Evolutionary conservation across 2,888 invertebrate genomes (phyloP), one percentile per base, ranked within the genome.

Genomic region (Lasioglossum malachurum): DNA sequence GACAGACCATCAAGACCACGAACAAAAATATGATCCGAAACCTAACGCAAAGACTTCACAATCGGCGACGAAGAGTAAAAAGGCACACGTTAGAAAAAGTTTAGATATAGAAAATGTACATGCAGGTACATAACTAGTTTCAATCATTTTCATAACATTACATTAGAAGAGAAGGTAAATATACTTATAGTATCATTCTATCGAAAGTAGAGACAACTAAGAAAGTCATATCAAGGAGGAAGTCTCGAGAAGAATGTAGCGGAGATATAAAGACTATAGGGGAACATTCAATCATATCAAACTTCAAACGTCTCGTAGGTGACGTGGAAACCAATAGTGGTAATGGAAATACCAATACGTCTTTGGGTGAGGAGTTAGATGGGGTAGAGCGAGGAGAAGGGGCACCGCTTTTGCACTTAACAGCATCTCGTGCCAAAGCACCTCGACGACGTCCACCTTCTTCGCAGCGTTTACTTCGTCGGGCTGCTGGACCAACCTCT

Each of bases 401-500:
- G 53, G 95, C 95, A 73, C 96, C 95, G 90, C 93, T 96, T 71
- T 95, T 95, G 69, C 96, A 96, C 89, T 94, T 96, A 49, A 96
- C 96, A 69, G 96, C 96, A 35, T 95, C 95, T 31, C 94, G 97
- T 90, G 97, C 96, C 23, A 97, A 97, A 95, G 97, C 97, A 86
- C 97, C 97, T 57, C 95, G 97, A 84, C 95, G 97, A 91, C 96
- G 97, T 92, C 97, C 96, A n/a, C 97, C 97, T 4, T 97, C 97
- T 49, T 96, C 96, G 38, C 95, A 95, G 81, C 94, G 93, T 88
- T 88, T 94, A 74, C 93, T 94, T 75, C 92, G 93, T 78, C 92
- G 93, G 27, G 90, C 91, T 79, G 82, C 90, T 76, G 91, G 88
- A 69, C 82, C 90, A 78, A 81, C 88, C 23, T 53, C 85, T 57